Evolutionary conservation across 2,113 vertebrate species (phyloP).

Genomic region (Neotoma lepida): DNA sequence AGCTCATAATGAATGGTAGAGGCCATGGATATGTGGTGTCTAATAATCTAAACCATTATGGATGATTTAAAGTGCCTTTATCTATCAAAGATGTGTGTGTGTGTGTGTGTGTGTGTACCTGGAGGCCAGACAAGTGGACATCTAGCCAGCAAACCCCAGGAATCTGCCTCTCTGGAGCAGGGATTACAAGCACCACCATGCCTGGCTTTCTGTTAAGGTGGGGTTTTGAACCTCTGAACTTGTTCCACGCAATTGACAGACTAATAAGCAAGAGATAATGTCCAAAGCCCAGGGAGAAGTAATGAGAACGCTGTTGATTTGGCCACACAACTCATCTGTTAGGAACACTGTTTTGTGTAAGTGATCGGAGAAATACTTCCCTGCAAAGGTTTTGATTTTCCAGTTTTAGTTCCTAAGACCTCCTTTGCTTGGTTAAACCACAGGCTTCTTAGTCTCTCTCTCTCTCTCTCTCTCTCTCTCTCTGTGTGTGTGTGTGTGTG

Average conservation of each 20-base stretch:
- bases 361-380: neutral
- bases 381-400: neutral
- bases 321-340: neutral
- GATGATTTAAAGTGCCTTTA: neutral
- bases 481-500: neutral
- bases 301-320: neutral
- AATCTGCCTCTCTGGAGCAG: neutral
- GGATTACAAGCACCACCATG: neutral
- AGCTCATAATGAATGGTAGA: neutral
- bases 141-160: neutral
- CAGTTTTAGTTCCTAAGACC: neutral
- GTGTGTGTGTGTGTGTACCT: too few relatives aligned
- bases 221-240: too few relatives aligned
- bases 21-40: neutral
- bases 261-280: neutral
- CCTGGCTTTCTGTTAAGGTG: too few relatives aligned
- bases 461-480: neutral
- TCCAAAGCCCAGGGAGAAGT: accelerated
- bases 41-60: neutral
- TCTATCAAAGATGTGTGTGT: too few relatives aligned
- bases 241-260: neutral
- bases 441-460: neutral
- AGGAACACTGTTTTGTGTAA: accelerated
- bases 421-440: neutral
- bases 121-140: neutral